Base-by-base conservation (phyloP, 2,797 vertebrate genomes). In the Sebastes kiyomatsui region DNA sequence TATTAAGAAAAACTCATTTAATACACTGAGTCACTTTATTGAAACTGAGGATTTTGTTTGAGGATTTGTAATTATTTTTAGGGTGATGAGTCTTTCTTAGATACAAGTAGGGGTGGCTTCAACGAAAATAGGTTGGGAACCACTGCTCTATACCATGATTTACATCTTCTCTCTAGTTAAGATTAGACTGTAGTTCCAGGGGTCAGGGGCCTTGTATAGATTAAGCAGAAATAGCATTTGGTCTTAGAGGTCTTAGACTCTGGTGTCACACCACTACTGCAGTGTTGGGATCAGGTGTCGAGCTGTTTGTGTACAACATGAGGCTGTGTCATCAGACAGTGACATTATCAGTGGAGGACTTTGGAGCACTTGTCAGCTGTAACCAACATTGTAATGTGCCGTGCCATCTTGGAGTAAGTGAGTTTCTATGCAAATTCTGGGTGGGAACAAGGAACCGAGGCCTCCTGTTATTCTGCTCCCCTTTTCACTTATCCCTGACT, bases 201-300 rank as follows among this genome's bases (percentile, higher is more conserved):
- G 74, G 87, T 88, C 87, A 86, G 77, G 30, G 67, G 69, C 84
- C 83, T 86, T 90, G 88, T 92, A 84, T 86, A 92, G 94, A 92
- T 95, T 94, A 93, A 69, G 83, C 91, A 92, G 84, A 94, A 96
- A 95, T 95, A 94, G 93, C 87, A 5, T 62, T 22, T 52, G 74
- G 90, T 88, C 79, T 90, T 83, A 80, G 69, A 81, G 86, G 86
- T 90, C 87, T 90, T 88, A 77, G 42, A 77, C 73, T 89, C 66
- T 71, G 73, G 86, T 85, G 88, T 87, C 86, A 75, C 62, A 65
- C 68, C 75, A 28, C 67, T 84, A 72, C 84, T 87, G 76, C 59
- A 33, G 60, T 77, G 79, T 82, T 61, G 20, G 87, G 80, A 85
- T 90, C 91, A 87, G 46, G 77, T 93, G 77, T 90, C 75, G 2